Percentiles rank a stretch among this genome's conserved stretches.
These are phyloP conservation scores for Malurus alboscapulatus DNA, from an alignment of 2,113 vertebrate genomes.

Conservation along the genomic window DNA sequence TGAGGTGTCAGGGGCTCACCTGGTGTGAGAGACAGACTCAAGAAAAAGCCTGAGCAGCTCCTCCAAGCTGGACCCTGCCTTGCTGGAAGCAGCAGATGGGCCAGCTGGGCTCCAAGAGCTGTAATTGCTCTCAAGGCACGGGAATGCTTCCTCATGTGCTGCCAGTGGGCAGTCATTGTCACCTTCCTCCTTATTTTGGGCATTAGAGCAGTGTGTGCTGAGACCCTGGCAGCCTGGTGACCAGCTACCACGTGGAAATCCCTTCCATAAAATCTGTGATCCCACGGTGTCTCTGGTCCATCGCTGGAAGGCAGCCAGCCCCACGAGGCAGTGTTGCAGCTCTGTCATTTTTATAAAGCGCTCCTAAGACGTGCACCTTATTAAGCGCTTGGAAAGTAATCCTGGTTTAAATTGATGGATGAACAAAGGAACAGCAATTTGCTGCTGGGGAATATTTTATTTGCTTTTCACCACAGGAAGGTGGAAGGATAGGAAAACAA, in stretches of 20 bases:
- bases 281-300: not conserved
- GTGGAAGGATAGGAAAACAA: slow-evolving; percentile 13
- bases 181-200: not conserved
- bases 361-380: not conserved
- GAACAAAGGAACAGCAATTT: not conserved
- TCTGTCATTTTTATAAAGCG: not conserved
- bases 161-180: not conserved
- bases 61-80: not conserved
- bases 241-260: not conserved
- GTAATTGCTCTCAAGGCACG: accelerated
- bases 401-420: not conserved
- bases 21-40: accelerated
- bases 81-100: not conserved
- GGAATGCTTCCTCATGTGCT: not conserved
- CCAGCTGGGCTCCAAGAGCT: not conserved
- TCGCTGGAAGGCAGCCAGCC: not conserved
- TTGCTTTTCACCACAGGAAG: slow-evolving; percentile 20
- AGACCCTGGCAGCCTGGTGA: not conserved
- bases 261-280: not conserved
- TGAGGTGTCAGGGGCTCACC: not conserved
- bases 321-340: not conserved
- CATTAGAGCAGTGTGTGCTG: not conserved
- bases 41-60: not conserved
- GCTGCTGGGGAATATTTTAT: not conserved
- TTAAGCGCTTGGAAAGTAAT: slow-evolving; percentile 8